Percentiles rank a stretch among this genome's conserved stretches.
These are phyloP conservation scores for Trididemnum clinides DNA, from an alignment of 23 tunicate species.

Conservation along the genomic window DNA sequence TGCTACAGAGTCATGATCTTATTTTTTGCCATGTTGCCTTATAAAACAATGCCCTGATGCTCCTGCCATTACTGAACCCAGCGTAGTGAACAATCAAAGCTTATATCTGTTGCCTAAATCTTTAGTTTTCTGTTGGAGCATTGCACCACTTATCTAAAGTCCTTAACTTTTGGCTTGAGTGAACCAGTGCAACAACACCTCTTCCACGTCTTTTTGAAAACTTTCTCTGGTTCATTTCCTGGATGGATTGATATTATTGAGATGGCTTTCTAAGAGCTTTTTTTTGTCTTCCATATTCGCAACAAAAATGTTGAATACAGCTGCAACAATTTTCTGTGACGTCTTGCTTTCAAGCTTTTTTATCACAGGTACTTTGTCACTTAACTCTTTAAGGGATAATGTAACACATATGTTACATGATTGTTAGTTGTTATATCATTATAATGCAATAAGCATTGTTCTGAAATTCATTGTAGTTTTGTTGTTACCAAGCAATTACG, in stretches of 20 bases:
- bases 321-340: conserved; percentile 13
- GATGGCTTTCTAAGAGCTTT: conserved; percentile 11
- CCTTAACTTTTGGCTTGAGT: conserved; percentile 36
- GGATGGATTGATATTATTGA: conserved; percentile 26
- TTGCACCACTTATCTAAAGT: conserved; percentile 26
- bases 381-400: neutral
- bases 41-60: conserved; percentile 27
- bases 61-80: conserved; percentile 32
- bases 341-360: neutral
- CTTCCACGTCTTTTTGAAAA: conserved; percentile 30
- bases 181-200: conserved; percentile 32
- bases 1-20: conserved; percentile 30
- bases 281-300: conserved; percentile 21
- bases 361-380: neutral
- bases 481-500: no score
- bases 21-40: conserved; percentile 43
- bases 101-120: conserved; percentile 6
- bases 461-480: no score
- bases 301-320: conserved; percentile 6
- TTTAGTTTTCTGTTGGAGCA: conserved; percentile 40
- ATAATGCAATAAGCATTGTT: no score
- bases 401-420: no score
- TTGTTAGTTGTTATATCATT: no score
- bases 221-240: conserved; percentile 21
- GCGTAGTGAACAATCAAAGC: conserved; percentile 10